phyloP scores from a whole-genome alignment of 2,113 vertebrate species.

The Eublepharis macularius region DNA sequence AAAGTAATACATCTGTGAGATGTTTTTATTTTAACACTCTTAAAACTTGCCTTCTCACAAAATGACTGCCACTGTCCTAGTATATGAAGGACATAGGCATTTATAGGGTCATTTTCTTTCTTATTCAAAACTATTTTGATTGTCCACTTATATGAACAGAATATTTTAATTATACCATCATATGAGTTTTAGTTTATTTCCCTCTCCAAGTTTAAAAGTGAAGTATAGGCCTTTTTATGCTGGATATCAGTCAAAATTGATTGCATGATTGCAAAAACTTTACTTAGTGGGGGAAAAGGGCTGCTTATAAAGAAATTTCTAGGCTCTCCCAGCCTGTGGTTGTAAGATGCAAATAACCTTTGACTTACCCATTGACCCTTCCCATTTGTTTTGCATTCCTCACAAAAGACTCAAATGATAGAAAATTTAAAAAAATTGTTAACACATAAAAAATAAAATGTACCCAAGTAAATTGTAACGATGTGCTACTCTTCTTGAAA shows the following conservation, averaged over 20 bases:
- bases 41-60: slow-evolving; percentile 66
- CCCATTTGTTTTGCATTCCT: slow-evolving; percentile 66
- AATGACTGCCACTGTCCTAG: slow-evolving; percentile 62
- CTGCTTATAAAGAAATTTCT: slow-evolving; percentile 70
- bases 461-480: slow-evolving; percentile 71
- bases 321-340: slow-evolving; percentile 61
- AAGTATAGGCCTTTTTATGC: slow-evolving; percentile 68
- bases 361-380: slow-evolving; percentile 58
- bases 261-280: slow-evolving; percentile 75
- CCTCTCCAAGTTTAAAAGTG: slow-evolving; percentile 61
- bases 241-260: slow-evolving; percentile 72
- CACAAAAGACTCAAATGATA: slow-evolving; percentile 61
- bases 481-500: slow-evolving; percentile 78
- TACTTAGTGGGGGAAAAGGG: slow-evolving; percentile 70
- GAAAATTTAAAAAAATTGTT: slow-evolving; percentile 68
- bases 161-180: slow-evolving; percentile 75
- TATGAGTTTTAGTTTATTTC: slow-evolving; percentile 72
- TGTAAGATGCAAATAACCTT: slow-evolving; percentile 64
- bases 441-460: slow-evolving; percentile 77
- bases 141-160: slow-evolving; percentile 72
- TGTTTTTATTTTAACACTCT: slow-evolving; percentile 68
- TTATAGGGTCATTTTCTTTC: slow-evolving; percentile 71
- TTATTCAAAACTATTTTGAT: slow-evolving; percentile 74
- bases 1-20: slow-evolving; percentile 57
- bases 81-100: slow-evolving; percentile 62